These are phyloP conservation scores for Sinelater perroti DNA, from an alignment of 2,888 invertebrate species.

Conservation along the genomic window DNA sequence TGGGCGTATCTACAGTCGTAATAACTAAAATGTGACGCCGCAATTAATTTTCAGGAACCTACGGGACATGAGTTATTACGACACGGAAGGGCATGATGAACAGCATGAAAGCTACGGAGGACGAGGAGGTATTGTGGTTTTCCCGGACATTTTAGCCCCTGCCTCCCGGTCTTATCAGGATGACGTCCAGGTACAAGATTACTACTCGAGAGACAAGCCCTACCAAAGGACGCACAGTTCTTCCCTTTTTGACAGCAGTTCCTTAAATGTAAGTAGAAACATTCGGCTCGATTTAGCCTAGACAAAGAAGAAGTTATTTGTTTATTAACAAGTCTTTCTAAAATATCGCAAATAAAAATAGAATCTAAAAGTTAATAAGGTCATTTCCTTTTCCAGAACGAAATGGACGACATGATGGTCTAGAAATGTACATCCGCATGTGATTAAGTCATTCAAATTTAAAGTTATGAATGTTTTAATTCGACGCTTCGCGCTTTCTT, in stretches of 20 bases:
- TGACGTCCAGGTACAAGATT: constrained; percentile 52
- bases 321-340: too few relatives aligned
- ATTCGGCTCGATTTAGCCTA: too few relatives aligned
- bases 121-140: constrained; percentile 54
- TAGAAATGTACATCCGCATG: constrained; percentile 32
- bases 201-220: constrained; percentile 52
- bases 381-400: constrained; percentile 44
- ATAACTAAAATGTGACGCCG: too few relatives aligned
- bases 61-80: constrained; percentile 50
- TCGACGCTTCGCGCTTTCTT: constrained; percentile 31
- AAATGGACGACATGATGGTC: constrained; percentile 47
- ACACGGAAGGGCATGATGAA: constrained; percentile 46
- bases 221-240: constrained; percentile 48
- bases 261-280: constrained; percentile 52
- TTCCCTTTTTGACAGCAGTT: constrained; percentile 52
- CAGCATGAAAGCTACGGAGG: constrained; percentile 47
- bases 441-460: constrained; percentile 29
- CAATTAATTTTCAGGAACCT: constrained; percentile 43
- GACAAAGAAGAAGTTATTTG: too few relatives aligned
- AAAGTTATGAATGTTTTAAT: constrained; percentile 27
- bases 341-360: too few relatives aligned
- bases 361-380: too few relatives aligned
- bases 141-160: constrained; percentile 59
- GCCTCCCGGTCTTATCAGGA: constrained; percentile 50
- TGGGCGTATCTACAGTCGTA: too few relatives aligned